Evolutionary conservation across 2,888 invertebrate species (phyloP).

Genomic region (Antheraea assamensis): DNA sequence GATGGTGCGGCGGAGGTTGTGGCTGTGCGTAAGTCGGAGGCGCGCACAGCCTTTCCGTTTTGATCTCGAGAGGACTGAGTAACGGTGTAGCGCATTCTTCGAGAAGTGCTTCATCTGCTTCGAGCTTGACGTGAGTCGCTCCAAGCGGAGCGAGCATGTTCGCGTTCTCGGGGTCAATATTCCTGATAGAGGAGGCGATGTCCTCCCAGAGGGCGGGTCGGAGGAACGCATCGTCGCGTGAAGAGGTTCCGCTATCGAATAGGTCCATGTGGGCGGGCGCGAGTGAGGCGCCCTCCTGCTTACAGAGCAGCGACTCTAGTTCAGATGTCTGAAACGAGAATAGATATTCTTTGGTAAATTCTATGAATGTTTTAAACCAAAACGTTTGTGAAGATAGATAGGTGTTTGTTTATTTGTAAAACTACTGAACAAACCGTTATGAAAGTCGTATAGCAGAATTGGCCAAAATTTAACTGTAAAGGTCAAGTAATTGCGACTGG

Average conservation of each 20-base stretch:
- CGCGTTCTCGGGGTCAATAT: constrained; percentile 94
- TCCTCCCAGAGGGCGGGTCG: constrained; percentile 96
- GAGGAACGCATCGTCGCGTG: constrained; percentile 92
- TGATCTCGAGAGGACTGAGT: constrained; percentile 90
- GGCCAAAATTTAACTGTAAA: too few relatives aligned
- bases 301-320: constrained; percentile 90
- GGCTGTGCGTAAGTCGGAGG: constrained; percentile 77
- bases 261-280: constrained; percentile 84
- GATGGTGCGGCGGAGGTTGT: constrained; percentile 57
- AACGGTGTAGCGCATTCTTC: constrained; percentile 86
- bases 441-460: too few relatives aligned
- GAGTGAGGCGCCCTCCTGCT: constrained; percentile 86
- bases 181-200: constrained; percentile 94
- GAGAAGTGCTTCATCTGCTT: constrained; percentile 84
- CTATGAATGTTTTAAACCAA: too few relatives aligned
- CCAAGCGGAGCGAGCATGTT: constrained; percentile 89
- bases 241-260: constrained; percentile 78
- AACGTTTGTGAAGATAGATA: too few relatives aligned
- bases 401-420: too few relatives aligned
- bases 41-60: constrained; percentile 86
- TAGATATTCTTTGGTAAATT: neutral
- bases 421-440: too few relatives aligned
- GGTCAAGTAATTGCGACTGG: too few relatives aligned
- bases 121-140: constrained; percentile 89
- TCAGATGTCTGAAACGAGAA: constrained; percentile 86